Base-by-base conservation (phyloP, 2,113 vertebrate genomes). In the Burhinus bistriatus region DNA sequence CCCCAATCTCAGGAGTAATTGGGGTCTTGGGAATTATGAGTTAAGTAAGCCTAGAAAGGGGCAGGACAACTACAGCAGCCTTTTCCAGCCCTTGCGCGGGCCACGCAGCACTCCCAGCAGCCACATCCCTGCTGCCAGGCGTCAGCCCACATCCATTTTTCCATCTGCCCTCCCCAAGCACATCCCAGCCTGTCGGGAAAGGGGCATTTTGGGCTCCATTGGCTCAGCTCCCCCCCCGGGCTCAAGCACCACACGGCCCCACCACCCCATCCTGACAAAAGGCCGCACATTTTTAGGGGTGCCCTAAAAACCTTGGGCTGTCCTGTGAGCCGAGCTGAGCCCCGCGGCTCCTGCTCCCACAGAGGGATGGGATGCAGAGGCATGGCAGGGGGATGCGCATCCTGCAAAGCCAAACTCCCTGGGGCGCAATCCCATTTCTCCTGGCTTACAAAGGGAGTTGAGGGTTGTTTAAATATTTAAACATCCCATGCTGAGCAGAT, bases 211-310 rank as follows among this genome's bases (percentile, higher is more conserved):
- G 55, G 69, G 40, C 29, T 95, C 13, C n/a, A 12, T 23, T 38
- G 44, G 30, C 55, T 80, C 38, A 40, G 47, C 20, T 40, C 11
- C 30, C 55, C 6, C 12, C 8, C 9, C 8, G 1, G 47, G n/a
- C 42, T 78, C 1, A 0, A 25, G 36, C 38, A 45, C 34, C 0
- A 3, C 51, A 51, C 4, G 2, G 38, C 23, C 34, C 9, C 68
- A 38, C 7, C 38, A 26, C 21, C 49, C n/a, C 49, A 45, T 22
- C 36, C 79, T 0, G 0, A 52, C 26, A 40, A 40, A 72, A 44
- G 8, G 18, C 23, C 6, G 1, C 3, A 10, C 2, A 2, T 23
- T 65, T 68, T 45, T 25, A 47, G 49, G 83, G 26, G 9, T 52
- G 13, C 13, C 29, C n/a, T 40, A 26, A 87, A 47, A 77, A 19